Evolutionary conservation across 2,797 vertebrate species (phyloP).

Genomic region (Sebastes hubbsi): DNA sequence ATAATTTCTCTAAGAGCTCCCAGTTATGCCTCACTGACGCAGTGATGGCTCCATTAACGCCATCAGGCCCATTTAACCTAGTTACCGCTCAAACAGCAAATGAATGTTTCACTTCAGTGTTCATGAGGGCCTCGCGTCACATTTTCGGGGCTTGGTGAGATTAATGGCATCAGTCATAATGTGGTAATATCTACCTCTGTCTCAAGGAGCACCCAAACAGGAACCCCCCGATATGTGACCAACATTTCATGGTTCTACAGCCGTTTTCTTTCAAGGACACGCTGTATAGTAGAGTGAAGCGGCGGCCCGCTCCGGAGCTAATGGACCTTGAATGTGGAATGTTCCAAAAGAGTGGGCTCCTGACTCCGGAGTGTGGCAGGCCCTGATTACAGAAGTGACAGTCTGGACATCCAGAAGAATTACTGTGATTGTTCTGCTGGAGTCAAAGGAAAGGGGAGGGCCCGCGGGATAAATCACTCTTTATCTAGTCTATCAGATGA

Average conservation of each 20-base stretch:
- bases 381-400: conserved; percentile 76
- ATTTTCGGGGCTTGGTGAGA: conserved; percentile 32
- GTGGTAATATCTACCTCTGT: conserved; percentile 30
- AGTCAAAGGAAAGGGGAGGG: conserved; percentile 55
- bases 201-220: conserved; percentile 9
- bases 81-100: conserved; percentile 67
- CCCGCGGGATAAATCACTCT: conserved; percentile 51
- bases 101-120: conserved; percentile 60
- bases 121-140: conserved; percentile 23
- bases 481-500: conserved; percentile 53
- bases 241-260: conserved; percentile 42
- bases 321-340: conserved; percentile 78
- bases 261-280: conserved; percentile 72
- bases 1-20: conserved; percentile 67
- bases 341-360: conserved; percentile 68
- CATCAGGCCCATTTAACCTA: conserved; percentile 64
- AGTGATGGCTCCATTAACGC: conserved; percentile 69
- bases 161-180: conserved; percentile 47
- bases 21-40: conserved; percentile 55
- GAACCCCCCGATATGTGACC: conserved; percentile 11
- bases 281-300: conserved; percentile 41
- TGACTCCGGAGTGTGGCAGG: conserved; percentile 63
- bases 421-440: conserved; percentile 63
- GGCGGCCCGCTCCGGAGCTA: conserved; percentile 56
- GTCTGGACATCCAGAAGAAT: conserved; percentile 70